Conservation (phyloP, 2,888 invertebrate species). For the Lepidochrysops patricia region DNA sequence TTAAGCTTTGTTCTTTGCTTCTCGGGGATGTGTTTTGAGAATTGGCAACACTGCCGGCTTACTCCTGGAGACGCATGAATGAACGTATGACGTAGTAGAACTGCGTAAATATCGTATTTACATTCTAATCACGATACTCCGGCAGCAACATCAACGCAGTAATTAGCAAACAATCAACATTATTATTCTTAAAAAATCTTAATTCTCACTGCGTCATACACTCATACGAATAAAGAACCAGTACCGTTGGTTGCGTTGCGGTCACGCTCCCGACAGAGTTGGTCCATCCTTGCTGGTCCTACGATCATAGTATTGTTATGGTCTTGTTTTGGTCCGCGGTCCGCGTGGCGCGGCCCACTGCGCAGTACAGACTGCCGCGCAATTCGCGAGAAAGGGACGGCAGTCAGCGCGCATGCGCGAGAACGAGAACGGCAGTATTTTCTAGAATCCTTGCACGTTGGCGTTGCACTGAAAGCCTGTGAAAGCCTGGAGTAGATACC, state of each 20-base stretch:
- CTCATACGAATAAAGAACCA: slow-evolving; percentile 38
- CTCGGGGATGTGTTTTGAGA: slow-evolving; percentile 5
- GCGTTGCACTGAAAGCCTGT: slow-evolving; percentile 20
- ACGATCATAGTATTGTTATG: slow-evolving; percentile 54
- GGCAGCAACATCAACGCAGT: no score
- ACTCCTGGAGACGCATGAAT: slow-evolving; percentile 15
- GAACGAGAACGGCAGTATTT: slow-evolving; percentile 59
- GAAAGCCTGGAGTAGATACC: neutral
- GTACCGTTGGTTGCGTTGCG: slow-evolving; percentile 31
- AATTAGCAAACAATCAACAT: no score
- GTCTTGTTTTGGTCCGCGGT: slow-evolving; percentile 28
- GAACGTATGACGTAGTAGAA: slow-evolving; percentile 22
- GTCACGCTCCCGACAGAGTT: slow-evolving; percentile 33
- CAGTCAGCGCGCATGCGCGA: slow-evolving; percentile 54
- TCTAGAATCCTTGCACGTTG: slow-evolving; percentile 47
- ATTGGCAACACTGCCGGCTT: slow-evolving; percentile 12
- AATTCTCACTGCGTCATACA: slow-evolving; percentile 42
- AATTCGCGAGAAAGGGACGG: slow-evolving; percentile 50
- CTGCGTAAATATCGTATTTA: neutral
- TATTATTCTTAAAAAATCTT: no score
- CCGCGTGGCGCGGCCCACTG: slow-evolving; percentile 46
- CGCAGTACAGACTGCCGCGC: slow-evolving; percentile 60
- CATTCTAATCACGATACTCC: neutral
- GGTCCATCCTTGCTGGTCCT: slow-evolving; percentile 44
- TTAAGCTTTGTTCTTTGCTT: slow-evolving; percentile 10